Conservation (phyloP, 2,888 invertebrate species). For the Sceliomorpha sp. region DNA sequence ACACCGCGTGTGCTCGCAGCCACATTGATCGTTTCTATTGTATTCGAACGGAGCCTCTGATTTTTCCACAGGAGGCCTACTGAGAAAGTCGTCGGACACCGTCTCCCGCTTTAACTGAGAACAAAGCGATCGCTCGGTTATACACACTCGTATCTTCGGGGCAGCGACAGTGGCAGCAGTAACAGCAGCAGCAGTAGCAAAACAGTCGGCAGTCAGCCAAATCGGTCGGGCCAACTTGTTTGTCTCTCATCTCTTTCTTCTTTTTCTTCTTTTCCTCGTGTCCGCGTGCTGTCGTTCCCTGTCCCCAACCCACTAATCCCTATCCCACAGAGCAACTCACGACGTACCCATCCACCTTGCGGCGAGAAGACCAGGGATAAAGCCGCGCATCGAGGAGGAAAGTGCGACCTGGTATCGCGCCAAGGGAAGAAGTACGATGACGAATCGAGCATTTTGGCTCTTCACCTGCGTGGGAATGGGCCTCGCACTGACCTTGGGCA, state of each 20-base stretch:
- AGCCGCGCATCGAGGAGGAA: constrained; percentile 3
- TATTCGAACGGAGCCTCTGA: constrained; percentile 39
- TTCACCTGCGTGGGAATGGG: constrained; percentile 76
- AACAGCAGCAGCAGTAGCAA: no score
- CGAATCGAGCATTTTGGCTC: constrained; percentile 75
- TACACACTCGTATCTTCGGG: constrained; percentile 9
- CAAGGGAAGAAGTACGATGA: constrained; percentile 62
- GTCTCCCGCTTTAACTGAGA: background rate
- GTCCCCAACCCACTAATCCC: background rate
- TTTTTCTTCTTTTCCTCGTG: constrained; percentile 13
- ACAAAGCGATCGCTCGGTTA: constrained; percentile 13
- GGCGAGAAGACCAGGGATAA: constrained; percentile 40
- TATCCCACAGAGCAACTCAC: constrained; percentile 13
- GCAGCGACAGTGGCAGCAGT: no score
- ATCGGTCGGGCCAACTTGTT: constrained; percentile 38
- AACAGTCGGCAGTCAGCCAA: constrained; percentile 44
- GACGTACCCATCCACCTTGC: constrained; percentile 32
- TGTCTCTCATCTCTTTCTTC: constrained; percentile 15
- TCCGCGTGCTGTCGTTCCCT: constrained; percentile 3
- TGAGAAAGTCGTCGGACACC: no score
- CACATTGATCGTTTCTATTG: constrained; percentile 32
- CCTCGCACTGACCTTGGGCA: constrained; percentile 72
- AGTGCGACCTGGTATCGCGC: no score
- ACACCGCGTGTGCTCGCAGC: constrained; percentile 7
- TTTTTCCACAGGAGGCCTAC: constrained; percentile 47